Base-by-base conservation (phyloP, 1,140 invertebrate species). In the Ceratosolen fusciceps region DNA sequence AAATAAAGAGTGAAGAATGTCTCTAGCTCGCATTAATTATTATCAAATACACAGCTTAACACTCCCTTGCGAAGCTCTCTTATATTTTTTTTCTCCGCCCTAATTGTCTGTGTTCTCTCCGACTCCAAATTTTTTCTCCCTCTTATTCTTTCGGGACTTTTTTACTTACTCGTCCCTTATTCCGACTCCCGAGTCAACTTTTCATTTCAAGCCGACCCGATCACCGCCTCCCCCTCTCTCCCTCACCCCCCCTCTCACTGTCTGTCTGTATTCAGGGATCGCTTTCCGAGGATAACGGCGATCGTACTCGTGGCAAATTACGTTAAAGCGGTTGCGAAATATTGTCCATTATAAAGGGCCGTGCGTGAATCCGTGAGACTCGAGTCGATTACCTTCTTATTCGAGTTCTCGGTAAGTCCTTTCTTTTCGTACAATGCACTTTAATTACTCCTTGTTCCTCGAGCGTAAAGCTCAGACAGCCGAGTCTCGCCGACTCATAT, bases 1-100 rank as follows among this genome's bases (percentile, higher is more conserved):
- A 52, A 73, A 73, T 67, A 54, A 68, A 70, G 10, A 43, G 56
- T 52, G 73, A 72, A 34, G 39, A 24, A 24, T 21, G 70, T 77
- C 71, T 77, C 29, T 9, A 31, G 0, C 12, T 39, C n/a, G 1
- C 19, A 74, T 9, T 19, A 21, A 56, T 60, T 62, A 26, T 5
- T 26, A n/a, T 16, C 68, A 68, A 76, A 76, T 54, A 54, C 16
- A 7, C 34, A 29, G n/a, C n/a, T 76, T 54, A 34, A 47, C 60
- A 9, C 31, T 39, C n/a, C n/a, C 43, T 76, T 16, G 21, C 24
- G 39, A 47, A 67, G 54, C 31, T 5, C 37, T 68, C 31, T 49
- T 52, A n/a, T 39, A 54, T 68, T 68, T 68, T 47, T 67, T 21
- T 58, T 67, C 49, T n/a, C 0, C 71, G 10, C 37, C 54, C 68